phyloP scores from a whole-genome alignment of 2,113 vertebrate species.

The Rafetus swinhoei region DNA sequence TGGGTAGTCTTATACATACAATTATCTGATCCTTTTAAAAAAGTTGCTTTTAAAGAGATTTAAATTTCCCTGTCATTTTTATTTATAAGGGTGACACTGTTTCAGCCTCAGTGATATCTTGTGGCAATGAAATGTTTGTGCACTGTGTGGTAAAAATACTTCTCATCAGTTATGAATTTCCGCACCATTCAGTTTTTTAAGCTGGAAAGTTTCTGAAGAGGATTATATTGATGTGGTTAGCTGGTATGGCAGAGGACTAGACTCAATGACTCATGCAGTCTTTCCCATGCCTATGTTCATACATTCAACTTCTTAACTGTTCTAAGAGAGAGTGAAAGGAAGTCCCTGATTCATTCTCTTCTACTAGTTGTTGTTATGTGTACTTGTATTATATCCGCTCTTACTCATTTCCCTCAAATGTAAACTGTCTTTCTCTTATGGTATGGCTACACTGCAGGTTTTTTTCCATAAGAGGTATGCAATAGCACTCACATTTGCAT shows the following conservation, averaged over 20 bases:
- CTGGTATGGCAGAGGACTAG: background rate
- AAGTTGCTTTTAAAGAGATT: constrained; percentile 84
- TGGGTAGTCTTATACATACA: background rate
- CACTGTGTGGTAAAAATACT: background rate
- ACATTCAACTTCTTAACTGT: background rate
- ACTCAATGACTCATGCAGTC: background rate
- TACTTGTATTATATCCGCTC: background rate
- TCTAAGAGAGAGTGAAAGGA: background rate
- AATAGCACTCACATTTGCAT: too few species aligned
- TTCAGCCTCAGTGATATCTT: background rate
- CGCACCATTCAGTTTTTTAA: background rate
- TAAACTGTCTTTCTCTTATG: background rate
- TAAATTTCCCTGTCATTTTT: constrained; percentile 98
- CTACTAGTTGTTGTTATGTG: accelerated
- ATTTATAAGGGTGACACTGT: constrained; percentile 97
- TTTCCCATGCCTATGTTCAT: background rate
- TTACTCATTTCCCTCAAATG: background rate
- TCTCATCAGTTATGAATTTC: background rate
- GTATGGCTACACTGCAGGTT: too few species aligned
- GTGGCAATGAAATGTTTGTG: background rate
- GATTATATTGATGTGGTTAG: background rate
- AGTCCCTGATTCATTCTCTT: accelerated
- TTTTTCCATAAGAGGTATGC: too few species aligned
- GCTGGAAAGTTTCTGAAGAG: too few species aligned
- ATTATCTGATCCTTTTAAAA: background rate